Base-by-base conservation (phyloP, 2,113 vertebrate species). In the Trematocara nigrifrons region DNA sequence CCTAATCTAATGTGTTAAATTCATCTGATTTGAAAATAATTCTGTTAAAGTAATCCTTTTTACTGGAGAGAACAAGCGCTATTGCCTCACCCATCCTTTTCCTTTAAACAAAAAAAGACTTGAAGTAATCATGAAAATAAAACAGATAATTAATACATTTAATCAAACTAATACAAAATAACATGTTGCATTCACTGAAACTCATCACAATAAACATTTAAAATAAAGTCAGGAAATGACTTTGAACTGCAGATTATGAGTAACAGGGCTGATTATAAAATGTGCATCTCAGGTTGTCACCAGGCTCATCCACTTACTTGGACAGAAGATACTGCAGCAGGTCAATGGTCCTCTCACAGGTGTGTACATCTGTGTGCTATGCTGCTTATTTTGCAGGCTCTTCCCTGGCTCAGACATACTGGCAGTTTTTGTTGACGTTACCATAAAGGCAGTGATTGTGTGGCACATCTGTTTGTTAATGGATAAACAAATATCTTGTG, bases 321-420 rank as follows among this genome's bases (percentile, higher is more conserved):
- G 98, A 0, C 97, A 98, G 96, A 99, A 98, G 96, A 99, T 99
- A 78, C 97, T 99, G 45, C 98, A 98, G 94, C 98, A 99, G 92
- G 98, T 97, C 89, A 94, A 96, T 10, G 96, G 93, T 1, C 93
- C 97, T 84, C 91, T 97, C 49, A 93, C 96, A 96, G 97, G 98
- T 99, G 33, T 82, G 94, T 92, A 69, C 40, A 5, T 76, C 6
- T 85, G 11, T 49, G 42, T 31, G 26, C 9, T 31, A 18, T 76
- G 15, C 10, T 76, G 69, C 45, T 22, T 74, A 71, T 45, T 29
- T 29, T 47, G 22, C 22, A 74, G 69, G 6, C 69, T 74, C 13
- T 74, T 47, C 29, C 69, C 69, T 16, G 64, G 64, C 12, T 42
- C 11, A 16, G n/a, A 16, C 66, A 47, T 71, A 15, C 5, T 29